These are phyloP conservation scores for Oedothorax gibbosus DNA, from an alignment of 1,140 invertebrate species.

Conservation along the genomic window DNA sequence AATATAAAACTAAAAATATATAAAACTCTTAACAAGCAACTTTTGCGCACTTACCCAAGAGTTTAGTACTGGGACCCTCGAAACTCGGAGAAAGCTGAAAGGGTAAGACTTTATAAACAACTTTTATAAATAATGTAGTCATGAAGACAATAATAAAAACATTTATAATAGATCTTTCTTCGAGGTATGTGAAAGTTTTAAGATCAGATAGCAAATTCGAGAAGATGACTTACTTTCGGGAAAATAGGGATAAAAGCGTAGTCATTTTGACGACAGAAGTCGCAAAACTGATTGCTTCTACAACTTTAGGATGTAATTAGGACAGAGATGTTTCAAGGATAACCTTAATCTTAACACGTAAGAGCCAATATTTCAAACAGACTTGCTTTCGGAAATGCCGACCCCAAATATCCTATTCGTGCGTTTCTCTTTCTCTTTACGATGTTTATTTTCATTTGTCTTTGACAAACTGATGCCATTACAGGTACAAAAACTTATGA, in stretches of 20 bases:
- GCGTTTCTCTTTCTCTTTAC: too few relatives aligned
- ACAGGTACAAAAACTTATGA: too few relatives aligned
- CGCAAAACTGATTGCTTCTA: not conserved
- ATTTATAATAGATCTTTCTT: not conserved
- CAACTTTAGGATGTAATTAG: not conserved
- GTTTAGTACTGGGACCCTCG: not conserved
- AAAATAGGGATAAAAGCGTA: slow-evolving; percentile 37
- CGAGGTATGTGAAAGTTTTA: not conserved
- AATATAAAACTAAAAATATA: too few relatives aligned
- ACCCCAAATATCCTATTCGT: too few relatives aligned
- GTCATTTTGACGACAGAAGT: slow-evolving; percentile 20
- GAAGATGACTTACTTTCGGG: slow-evolving; percentile 15
- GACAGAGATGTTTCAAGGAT: not conserved
- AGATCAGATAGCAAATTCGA: slow-evolving; percentile 23
- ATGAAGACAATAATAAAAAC: not conserved
- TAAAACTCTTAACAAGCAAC: too few relatives aligned
- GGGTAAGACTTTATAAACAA: not conserved
- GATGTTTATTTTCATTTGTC: too few relatives aligned
- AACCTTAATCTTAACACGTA: too few relatives aligned
- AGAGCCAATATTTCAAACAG: too few relatives aligned
- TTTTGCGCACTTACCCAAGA: slow-evolving; percentile 22
- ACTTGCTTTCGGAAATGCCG: too few relatives aligned
- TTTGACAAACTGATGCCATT: too few relatives aligned
- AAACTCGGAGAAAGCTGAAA: slow-evolving; percentile 19
- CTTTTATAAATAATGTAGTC: slow-evolving; percentile 1